Evolutionary conservation across 2,113 vertebrate genomes (phyloP), one percentile per base, ranked within the genome.

Genomic region (Hiodon alosoides): DNA sequence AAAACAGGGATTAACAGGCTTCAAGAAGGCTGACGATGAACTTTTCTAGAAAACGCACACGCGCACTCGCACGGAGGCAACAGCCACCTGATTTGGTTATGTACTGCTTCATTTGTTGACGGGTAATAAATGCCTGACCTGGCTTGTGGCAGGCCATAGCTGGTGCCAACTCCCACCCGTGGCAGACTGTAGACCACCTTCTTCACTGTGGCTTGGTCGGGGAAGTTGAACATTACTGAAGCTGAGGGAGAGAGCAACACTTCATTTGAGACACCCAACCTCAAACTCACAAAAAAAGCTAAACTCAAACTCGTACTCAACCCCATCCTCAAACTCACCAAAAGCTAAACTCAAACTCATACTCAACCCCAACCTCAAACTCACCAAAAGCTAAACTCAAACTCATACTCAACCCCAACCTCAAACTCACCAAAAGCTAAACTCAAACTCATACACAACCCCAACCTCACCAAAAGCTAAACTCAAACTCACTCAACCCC

Each of bases 171-270:
- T 55, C 97, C 97, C 71, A 99, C 97, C 72, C 97, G 93, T 53
- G 97, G 97, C 76, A 99, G 93, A 78, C 97, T 98, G 89, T 99
- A 99, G 17, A 99, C 97, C 73, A 98, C 97, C 79, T 98, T 93
- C 86, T 99, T 99, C 9, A 99, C 97, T 2, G 97, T 99, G 86
- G 95, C 96, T 90, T 94, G 96, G 79, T 99, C 97, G 14, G 97
- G 97, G 85, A 98, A 99, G 91, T 98, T 99, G 86, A 99, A 99
- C 97, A 99, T 99, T 83, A 99, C 97, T 0, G 97, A 99, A 16
- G 97, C 97, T 99, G 87, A 61, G 71, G 66, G 80, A 80, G 74
- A 81, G 61, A 86, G 85, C 79, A 84, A 6, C 81, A 0, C 2
- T 17, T 9, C 14, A 52, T n/a, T 57, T 46, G 14, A 11, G 16